Conservation (phyloP, 2,113 vertebrate species). For the Odobenus rosmarus region DNA sequence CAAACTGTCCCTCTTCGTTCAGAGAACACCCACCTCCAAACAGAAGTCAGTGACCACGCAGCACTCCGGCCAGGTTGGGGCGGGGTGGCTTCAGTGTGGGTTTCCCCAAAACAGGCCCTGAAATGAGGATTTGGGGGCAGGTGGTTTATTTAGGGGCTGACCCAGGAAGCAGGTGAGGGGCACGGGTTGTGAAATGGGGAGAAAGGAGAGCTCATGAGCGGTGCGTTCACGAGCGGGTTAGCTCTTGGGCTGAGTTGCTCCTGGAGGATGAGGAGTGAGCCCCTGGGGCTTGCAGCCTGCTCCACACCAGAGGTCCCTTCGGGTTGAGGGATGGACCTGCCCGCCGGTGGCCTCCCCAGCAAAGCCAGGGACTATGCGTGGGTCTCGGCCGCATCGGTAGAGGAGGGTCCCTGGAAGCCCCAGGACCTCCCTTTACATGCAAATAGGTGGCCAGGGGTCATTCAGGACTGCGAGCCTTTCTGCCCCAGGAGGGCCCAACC, state of each 20-base stretch:
- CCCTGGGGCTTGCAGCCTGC: neutral
- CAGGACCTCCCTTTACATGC: neutral
- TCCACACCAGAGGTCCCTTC: neutral
- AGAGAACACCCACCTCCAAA: neutral
- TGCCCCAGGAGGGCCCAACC: no score
- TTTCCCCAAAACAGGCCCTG: neutral
- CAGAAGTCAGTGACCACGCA: rapidly evolving
- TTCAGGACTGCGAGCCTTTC: neutral
- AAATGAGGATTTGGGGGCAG: neutral
- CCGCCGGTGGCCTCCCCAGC: rapidly evolving
- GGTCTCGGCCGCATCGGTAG: rapidly evolving
- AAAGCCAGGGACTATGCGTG: rapidly evolving
- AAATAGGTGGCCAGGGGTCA: neutral
- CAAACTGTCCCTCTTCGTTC: neutral
- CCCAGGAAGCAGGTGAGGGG: neutral
- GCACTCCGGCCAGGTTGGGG: rapidly evolving
- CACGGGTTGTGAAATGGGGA: neutral
- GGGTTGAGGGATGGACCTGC: no score
- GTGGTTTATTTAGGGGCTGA: neutral
- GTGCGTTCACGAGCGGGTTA: rapidly evolving
- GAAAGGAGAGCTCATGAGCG: no score
- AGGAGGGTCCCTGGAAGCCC: neutral
- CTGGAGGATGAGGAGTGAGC: neutral
- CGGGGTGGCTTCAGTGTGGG: neutral
- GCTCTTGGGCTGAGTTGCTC: no score